phyloP scores from a whole-genome alignment of 2,888 invertebrate genomes.

The Erebia palarica region DNA sequence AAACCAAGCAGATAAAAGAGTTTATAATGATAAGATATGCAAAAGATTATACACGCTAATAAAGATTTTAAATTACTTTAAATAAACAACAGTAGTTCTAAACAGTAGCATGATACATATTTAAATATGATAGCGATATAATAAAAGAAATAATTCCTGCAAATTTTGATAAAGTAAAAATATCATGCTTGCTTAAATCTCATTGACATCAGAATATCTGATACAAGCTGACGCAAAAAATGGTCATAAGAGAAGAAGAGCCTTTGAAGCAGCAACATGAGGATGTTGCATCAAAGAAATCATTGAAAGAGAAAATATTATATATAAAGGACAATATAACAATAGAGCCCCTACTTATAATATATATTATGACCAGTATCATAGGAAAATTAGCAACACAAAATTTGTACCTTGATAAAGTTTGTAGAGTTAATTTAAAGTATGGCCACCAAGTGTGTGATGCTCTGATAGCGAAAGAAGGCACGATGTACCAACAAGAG shows the following conservation, averaged over 20 bases:
- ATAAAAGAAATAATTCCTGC: conserved; percentile 12
- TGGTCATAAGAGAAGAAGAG: conserved; percentile 59
- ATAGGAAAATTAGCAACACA: conserved; percentile 89
- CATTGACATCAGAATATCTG: conserved; percentile 25
- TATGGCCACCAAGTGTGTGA: conserved; percentile 87
- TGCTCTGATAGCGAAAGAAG: conserved; percentile 87
- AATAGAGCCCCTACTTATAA: conserved; percentile 85
- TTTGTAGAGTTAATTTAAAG: conserved; percentile 89
- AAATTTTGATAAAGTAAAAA: conserved; percentile 12
- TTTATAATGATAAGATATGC: background rate
- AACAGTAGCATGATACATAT: conserved; percentile 13
- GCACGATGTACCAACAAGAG: conserved; percentile 83
- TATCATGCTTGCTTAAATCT: conserved; percentile 4
- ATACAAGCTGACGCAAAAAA: conserved; percentile 40
- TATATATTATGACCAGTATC: conserved; percentile 84
- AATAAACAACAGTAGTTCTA: background rate
- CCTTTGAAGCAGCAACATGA: conserved; percentile 54
- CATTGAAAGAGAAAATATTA: conserved; percentile 68
- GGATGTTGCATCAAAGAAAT: conserved; percentile 52
- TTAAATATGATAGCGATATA: conserved; percentile 31
- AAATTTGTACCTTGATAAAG: conserved; percentile 92
- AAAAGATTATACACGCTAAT: background rate
- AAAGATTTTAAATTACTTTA: background rate
- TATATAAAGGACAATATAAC: conserved; percentile 83
- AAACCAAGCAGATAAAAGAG: background rate